Evolutionary conservation across 2,113 vertebrate species (phyloP), one percentile per base, ranked within the genome.

Genomic region (Psilopogon haemacephalus): DNA sequence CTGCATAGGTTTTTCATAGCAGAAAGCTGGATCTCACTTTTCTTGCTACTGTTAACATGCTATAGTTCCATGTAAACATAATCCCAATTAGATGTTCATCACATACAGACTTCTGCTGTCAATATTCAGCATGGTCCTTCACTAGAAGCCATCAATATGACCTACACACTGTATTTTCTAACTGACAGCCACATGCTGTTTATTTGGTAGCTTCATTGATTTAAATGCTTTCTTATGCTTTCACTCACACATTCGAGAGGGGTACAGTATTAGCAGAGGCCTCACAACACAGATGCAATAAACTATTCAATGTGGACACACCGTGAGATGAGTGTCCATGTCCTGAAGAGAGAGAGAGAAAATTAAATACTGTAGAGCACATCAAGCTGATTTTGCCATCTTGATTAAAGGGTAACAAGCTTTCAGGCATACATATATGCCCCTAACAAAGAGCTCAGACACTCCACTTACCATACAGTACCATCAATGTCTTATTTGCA

Each of bases 191-290:
- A 71, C 70, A 79, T 50, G n/a, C 95, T 94, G 92, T 92, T 97
- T 96, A 87, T 95, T 93, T 96, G 93, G 82, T 90, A 86, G 74
- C 75, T 84, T 59, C 90, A 97, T 90, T 77, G 95, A 97, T 96
- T 93, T 78, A 84, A 94, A 92, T 17, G 52, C 42, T 65, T 95
- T 93, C 89, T 85, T 91, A 35, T 23, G 33, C 70, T 86, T 95
- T 56, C 65, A 68, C 58, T 94, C 38, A 19, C 38, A 70, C 68
- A 35, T 89, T 60, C 26, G 84, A 52, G 33, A 88, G 65, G 48
- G 73, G 65, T 65, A 76, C 59, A 18, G 46, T 72, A 69, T 68
- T 83, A 93, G 50, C 52, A 88, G 62, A 89, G 70, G 80, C 50
- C 69, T 58, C 55, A 33, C 68, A 82, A 77, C 69, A 84, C 52